Evolutionary conservation across 2,113 vertebrate species (phyloP), one percentile per base, ranked within the genome.

Genomic region (Micronycteris hirsuta): DNA sequence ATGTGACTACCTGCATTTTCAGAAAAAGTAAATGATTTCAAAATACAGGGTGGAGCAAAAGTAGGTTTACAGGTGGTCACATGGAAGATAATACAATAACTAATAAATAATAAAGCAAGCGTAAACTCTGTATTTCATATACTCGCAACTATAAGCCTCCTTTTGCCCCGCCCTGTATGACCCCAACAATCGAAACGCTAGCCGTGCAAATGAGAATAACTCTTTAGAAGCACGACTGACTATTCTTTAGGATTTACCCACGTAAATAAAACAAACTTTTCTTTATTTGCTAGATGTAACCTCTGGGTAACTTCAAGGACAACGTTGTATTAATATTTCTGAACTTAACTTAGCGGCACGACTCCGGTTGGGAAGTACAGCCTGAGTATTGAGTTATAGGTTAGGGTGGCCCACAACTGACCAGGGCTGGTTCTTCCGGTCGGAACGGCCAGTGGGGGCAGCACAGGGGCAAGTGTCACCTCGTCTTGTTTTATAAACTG

Each of bases 271-370:
- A 84, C 31, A 33, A 17, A 38, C 33, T 7, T 56, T 70, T 85
- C 67, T 68, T 76, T 33, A 47, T 76, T 70, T 81, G 70, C 49
- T 83, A 65, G 84, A 24, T 82, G 36, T 80, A 77, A 89, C 17
- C 16, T 61, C 20, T 43, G 61, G 54, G 61, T 61, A 81, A 85
- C 81, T 47, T 85, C 45, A 65, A 91, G 14, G 28, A 56, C 33
- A 7, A 3, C 4, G 52, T 56, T 74, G 54, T 49, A 26, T 73
- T n/a, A 52, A 52, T 24, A 89, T 95, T 90, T 95, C 41, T 81
- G 73, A 63, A 96, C 82, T 96, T 94, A 95, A 95, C 71, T 89
- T 87, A 94, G 71, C 77, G 43, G 47, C 63, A 65, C 93, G 89
- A 94, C 82, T 92, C 94, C 78, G 90, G 93, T 38, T 31, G 70